These are phyloP conservation scores for Amaurobius ferox DNA, from an alignment of 2,888 invertebrate species.

Conservation along the genomic window DNA sequence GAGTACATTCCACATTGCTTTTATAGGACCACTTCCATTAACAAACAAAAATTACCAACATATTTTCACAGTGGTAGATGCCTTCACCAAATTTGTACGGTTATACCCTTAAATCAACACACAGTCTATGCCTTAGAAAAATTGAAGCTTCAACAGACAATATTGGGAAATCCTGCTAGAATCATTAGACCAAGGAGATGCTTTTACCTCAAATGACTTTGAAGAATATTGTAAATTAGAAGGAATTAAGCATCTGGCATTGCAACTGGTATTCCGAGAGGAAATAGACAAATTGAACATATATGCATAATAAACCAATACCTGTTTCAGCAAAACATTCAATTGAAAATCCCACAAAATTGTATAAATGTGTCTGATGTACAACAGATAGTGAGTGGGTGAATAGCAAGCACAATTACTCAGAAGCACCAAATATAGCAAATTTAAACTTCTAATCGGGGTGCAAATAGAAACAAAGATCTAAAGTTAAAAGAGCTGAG, in stretches of 20 bases:
- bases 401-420: too few species aligned
- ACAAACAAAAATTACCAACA: constrained; percentile 20
- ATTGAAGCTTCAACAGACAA: constrained; percentile 17
- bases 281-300: constrained; percentile 24
- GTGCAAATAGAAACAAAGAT: constrained; percentile 16
- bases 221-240: neutral
- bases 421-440: neutral
- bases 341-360: constrained; percentile 12
- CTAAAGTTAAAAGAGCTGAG: neutral
- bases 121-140: constrained; percentile 8
- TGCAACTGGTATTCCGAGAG: constrained; percentile 21
- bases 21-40: constrained; percentile 5
- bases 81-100: constrained; percentile 27
- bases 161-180: constrained; percentile 25
- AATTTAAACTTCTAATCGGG: constrained; percentile 14
- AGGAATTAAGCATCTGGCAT: neutral
- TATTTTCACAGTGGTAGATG: constrained; percentile 21
- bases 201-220: constrained; percentile 21
- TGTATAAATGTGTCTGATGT: constrained; percentile 12
- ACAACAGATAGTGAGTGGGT: constrained; percentile 10
- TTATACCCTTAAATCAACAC: constrained; percentile 5
- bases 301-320: constrained; percentile 1
- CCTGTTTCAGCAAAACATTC: constrained; percentile 14
- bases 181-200: constrained; percentile 32
- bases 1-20: constrained; percentile 8